Conservation (phyloP, 2,888 invertebrate genomes). For the Auanema freiburgensis region DNA sequence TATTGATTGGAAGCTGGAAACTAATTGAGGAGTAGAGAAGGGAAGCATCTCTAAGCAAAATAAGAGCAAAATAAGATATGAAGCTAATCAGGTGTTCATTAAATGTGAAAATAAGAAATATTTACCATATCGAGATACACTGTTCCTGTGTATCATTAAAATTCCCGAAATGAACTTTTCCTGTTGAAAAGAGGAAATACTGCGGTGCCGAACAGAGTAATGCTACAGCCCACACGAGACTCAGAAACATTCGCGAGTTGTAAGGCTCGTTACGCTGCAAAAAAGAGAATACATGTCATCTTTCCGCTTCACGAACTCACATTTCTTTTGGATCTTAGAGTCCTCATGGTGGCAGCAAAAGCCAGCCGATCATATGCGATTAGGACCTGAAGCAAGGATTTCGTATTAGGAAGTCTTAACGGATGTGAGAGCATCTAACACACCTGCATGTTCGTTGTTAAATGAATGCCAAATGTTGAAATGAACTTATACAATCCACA, state of each 20-base stretch:
- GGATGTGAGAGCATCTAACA: too few relatives aligned
- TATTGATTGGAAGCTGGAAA: too few relatives aligned
- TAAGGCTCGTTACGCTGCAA: constrained; percentile 25
- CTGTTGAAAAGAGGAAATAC: background rate
- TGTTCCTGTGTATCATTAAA: constrained; percentile 29
- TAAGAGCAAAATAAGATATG: too few relatives aligned
- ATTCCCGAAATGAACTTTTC: too few relatives aligned
- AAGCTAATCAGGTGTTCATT: too few relatives aligned
- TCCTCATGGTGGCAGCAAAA: constrained; percentile 44
- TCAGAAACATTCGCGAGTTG: constrained; percentile 36
- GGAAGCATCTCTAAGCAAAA: too few relatives aligned
- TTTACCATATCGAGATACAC: constrained; percentile 45
- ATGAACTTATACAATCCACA: constrained; percentile 47
- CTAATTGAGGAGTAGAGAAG: too few relatives aligned
- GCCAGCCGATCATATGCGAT: constrained; percentile 48
- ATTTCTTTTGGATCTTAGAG: constrained; percentile 25
- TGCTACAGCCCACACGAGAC: constrained; percentile 41
- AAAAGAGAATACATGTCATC: background rate
- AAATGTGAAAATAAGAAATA: too few relatives aligned
- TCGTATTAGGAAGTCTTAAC: background rate
- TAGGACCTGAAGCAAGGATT: constrained; percentile 27
- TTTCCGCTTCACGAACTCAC: constrained; percentile 5
- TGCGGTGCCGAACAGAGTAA: constrained; percentile 45
- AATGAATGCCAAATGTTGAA: constrained; percentile 47
- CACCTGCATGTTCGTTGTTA: constrained; percentile 52